phyloP scores from a whole-genome alignment of 1,140 invertebrate species.

The Rhagoletis pomonella region DNA sequence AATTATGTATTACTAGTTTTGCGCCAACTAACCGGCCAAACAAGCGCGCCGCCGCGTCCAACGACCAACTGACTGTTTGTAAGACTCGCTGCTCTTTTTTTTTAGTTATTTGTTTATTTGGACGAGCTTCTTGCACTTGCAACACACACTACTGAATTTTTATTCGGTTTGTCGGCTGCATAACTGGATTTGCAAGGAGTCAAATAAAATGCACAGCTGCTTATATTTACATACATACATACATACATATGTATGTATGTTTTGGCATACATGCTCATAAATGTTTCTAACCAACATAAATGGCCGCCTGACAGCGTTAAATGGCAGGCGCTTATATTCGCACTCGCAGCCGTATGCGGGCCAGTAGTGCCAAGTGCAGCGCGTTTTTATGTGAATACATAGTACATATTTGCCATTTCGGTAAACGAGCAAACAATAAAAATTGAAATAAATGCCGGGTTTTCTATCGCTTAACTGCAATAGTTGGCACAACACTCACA shows the following conservation, averaged over 20 bases:
- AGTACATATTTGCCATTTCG: constrained; percentile 15
- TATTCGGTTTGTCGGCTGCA: background rate
- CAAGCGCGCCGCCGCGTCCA: background rate
- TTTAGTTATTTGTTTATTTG: background rate
- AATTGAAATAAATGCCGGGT: constrained; percentile 44
- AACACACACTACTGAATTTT: background rate
- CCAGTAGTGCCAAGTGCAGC: constrained; percentile 50
- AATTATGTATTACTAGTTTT: constrained; percentile 25
- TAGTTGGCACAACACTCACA: background rate
- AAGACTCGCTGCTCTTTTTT: background rate
- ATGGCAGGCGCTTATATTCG: background rate
- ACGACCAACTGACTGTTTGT: constrained; percentile 47
- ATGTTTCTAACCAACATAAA: background rate
- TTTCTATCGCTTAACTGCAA: constrained; percentile 2
- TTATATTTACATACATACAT: background rate
- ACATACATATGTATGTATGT: background rate
- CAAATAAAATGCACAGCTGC: background rate
- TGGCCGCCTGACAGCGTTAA: constrained; percentile 2
- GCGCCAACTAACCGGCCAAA: constrained; percentile 16
- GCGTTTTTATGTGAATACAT: constrained; percentile 3
- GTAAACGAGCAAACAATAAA: constrained; percentile 28
- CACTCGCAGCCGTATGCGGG: background rate
- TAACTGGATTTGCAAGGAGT: constrained; percentile 6
- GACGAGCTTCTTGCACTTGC: background rate
- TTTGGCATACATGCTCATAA: background rate